Base-by-base conservation (phyloP, 1,140 invertebrate species). In the Trachymyrmex cornetzi region DNA sequence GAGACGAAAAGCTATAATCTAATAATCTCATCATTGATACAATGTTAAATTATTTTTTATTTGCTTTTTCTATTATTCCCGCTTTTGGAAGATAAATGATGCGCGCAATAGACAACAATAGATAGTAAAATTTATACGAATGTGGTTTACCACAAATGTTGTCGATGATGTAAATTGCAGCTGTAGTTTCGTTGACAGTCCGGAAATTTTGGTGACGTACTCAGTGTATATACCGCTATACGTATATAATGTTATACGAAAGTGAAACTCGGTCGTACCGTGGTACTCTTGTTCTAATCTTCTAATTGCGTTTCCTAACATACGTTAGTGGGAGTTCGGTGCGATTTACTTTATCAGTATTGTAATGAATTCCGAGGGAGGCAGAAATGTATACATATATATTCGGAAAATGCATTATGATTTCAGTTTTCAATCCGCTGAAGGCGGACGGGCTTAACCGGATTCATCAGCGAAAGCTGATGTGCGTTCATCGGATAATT, bases 201-300 rank as follows among this genome's bases (percentile, higher is more conserved):
- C 48, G 59, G 59, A 79, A 77, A 85, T 79, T 64, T 77, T 30
- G 82, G 59, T 64, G 69, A 67, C 79, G 50, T 84, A 50, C 82
- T 63, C 57, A n/a, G 34, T 34, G 24, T 22, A 50, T 34, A 24
- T 57, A 77, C 9, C 59, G 5, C 69, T 16, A 64, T n/a, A n/a
- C n/a, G n/a, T n/a, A n/a, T 11, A 48, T 53, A 30, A 38, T 74
- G 14, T 24, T 44, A 59, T 14, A 63, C 30, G 48, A 79, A 53
- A 79, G 67, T 53, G 66, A 63, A 66, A 87, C 30, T 82, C 57
- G 86, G 44, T 71, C 27, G 44, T 66, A 44, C 19, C 50, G 55
- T 53, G 55, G 80, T 87, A 74, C 69, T 84, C 27, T 38, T 16
- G 67, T 87, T 81, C 77, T 84, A 84, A 87, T 87, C 64, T 87